Percentiles rank a stretch among this genome's conserved stretches.
Conservation (phyloP, 1,140 invertebrate genomes). For the Papilio polytes region DNA sequence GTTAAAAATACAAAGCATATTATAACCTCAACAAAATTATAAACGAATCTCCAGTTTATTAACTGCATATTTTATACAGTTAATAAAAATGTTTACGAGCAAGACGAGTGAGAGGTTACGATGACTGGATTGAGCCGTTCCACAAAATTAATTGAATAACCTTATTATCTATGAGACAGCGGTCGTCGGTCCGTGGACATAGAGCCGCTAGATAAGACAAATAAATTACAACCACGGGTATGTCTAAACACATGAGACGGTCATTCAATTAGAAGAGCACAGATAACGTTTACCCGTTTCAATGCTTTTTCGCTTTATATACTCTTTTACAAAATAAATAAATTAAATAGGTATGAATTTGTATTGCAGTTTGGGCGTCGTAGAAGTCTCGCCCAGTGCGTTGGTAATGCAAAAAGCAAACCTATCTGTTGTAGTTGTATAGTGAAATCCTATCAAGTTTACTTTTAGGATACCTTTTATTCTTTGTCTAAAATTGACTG, state of each 20-base stretch:
- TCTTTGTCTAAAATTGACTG: neutral
- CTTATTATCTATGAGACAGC: conserved; percentile 38
- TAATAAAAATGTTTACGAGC: conserved; percentile 30
- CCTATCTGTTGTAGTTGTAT: neutral
- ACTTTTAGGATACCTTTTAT: neutral
- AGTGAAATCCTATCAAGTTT: neutral
- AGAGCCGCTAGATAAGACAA: conserved; percentile 29
- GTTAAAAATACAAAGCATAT: neutral
- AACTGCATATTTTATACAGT: neutral
- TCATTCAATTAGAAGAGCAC: conserved; percentile 35
- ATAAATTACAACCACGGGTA: conserved; percentile 5
- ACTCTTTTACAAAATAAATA: neutral
- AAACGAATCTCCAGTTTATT: neutral
- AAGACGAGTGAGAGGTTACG: conserved; percentile 35
- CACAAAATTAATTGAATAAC: conserved; percentile 40
- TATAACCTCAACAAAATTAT: neutral
- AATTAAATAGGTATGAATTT: too few species aligned
- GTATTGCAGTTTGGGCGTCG: too few species aligned
- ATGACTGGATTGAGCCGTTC: conserved; percentile 37
- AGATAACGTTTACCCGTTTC: conserved; percentile 6
- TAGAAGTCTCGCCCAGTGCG: too few species aligned
- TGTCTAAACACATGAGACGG: conserved; percentile 19
- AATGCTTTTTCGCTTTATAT: neutral
- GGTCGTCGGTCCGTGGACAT: conserved; percentile 23
- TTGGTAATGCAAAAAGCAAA: too few species aligned